Evolutionary conservation across 2,113 vertebrate genomes (phyloP).

Genomic region (Phyllostomus discolor): DNA sequence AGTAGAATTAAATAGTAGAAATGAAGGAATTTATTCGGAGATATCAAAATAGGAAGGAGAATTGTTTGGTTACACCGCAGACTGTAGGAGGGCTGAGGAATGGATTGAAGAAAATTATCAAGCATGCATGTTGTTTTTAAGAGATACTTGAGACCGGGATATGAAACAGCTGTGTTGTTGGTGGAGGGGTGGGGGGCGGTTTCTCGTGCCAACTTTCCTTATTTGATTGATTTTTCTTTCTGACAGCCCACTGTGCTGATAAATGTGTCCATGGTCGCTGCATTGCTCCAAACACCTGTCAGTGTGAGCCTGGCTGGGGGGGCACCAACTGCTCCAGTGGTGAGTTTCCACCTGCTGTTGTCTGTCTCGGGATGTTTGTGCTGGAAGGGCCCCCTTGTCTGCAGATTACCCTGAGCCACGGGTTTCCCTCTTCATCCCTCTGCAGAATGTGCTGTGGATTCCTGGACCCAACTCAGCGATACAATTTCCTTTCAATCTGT

Average conservation of each 20-base stretch:
- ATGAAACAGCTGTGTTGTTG: slow-evolving; percentile 56
- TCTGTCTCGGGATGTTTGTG: slow-evolving; percentile 69
- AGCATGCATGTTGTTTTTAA: slow-evolving; percentile 68
- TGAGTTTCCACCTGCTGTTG: slow-evolving; percentile 92
- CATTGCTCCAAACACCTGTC: slow-evolving; percentile 98
- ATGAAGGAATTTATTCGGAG: slow-evolving; percentile 22
- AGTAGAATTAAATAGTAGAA: slow-evolving; percentile 41
- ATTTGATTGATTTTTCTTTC: slow-evolving; percentile 72
- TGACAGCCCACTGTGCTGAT: slow-evolving; percentile 93
- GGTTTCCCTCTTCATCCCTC: background rate
- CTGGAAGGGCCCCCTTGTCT: slow-evolving; percentile 26
- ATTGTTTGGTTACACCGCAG: slow-evolving; percentile 24
- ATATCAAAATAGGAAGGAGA: slow-evolving; percentile 41
- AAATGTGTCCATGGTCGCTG: slow-evolving; percentile 97
- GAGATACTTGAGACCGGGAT: slow-evolving; percentile 44
- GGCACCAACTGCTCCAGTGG: slow-evolving; percentile 97
- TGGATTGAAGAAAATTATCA: slow-evolving; percentile 28
- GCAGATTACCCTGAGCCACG: background rate
- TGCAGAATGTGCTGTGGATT: background rate
- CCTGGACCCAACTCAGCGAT: background rate
- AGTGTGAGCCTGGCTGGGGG: slow-evolving; percentile 99
- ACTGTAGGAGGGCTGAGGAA: background rate
- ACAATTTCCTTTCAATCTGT: background rate
- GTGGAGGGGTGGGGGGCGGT: background rate
- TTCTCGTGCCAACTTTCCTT: slow-evolving; percentile 67